A percentile compares a stretch with the other conserved stretches of the same genome.
phyloP scores from a whole-genome alignment of 2,888 invertebrate genomes.

The Nomada ruficornis region DNA sequence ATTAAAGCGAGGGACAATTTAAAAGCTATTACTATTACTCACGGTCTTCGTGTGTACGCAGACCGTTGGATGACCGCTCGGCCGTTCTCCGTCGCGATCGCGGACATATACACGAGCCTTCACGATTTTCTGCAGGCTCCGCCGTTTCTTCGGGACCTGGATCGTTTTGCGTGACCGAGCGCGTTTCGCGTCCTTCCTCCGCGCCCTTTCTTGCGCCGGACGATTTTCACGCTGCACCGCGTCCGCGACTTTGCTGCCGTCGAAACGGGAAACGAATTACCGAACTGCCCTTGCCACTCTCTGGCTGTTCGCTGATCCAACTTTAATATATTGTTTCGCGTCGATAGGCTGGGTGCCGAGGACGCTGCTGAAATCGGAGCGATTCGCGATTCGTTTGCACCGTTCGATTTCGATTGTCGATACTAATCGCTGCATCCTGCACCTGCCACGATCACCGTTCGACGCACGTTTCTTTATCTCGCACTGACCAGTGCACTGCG shows the following conservation, averaged over 20 bases:
- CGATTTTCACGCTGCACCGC: constrained; percentile 68
- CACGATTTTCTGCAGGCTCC: constrained; percentile 15
- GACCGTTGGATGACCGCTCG: constrained; percentile 37
- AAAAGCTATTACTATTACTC: constrained; percentile 83
- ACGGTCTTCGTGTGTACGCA: constrained; percentile 69
- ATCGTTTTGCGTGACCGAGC: constrained; percentile 71
- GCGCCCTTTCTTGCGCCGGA: constrained; percentile 7
- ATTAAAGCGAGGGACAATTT: constrained; percentile 83
- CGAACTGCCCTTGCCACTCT: constrained; percentile 17
- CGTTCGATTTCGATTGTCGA: not conserved
- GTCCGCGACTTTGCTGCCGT: constrained; percentile 30
- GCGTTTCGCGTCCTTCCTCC: constrained; percentile 29
- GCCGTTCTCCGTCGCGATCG: constrained; percentile 50
- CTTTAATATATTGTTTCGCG: constrained; percentile 24
- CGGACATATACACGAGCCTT: constrained; percentile 37
- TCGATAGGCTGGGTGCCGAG: not conserved
- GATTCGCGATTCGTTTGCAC: not conserved
- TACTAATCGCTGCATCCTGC: not conserved
- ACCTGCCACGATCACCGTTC: not conserved
- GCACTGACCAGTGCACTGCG: not conserved
- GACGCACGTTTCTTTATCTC: not conserved
- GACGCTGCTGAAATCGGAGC: not conserved
- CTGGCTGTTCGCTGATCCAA: constrained; percentile 25
- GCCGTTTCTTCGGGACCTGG: constrained; percentile 41
- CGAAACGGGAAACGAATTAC: constrained; percentile 65